phyloP scores from a whole-genome alignment of 1,140 invertebrate genomes.

The Sitophilus oryzae region DNA sequence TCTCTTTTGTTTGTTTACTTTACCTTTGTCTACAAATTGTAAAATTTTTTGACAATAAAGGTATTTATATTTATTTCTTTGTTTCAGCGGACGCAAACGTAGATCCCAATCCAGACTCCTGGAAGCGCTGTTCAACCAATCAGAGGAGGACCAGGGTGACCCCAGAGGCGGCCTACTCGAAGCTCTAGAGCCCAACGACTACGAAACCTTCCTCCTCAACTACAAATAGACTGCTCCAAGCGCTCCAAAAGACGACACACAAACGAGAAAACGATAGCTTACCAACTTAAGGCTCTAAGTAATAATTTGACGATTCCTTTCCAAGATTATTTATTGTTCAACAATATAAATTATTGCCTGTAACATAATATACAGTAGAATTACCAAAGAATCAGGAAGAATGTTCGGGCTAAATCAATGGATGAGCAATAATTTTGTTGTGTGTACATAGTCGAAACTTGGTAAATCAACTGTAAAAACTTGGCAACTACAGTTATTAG shows the following conservation, averaged over 20 bases:
- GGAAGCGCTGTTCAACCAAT: slow-evolving; percentile 31
- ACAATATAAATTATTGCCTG: neutral
- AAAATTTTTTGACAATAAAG: too few relatives aligned
- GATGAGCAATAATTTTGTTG: too few relatives aligned
- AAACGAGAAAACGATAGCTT: neutral
- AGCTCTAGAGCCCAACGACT: neutral
- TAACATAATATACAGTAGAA: neutral
- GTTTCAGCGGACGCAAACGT: slow-evolving; percentile 29
- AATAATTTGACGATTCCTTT: neutral
- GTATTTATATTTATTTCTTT: slow-evolving; percentile 7
- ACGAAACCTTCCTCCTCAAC: neutral
- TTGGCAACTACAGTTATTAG: too few relatives aligned
- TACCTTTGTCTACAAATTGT: too few relatives aligned
- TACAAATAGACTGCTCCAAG: neutral
- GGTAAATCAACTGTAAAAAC: too few relatives aligned
- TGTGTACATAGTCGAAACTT: too few relatives aligned
- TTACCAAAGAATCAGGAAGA: neutral
- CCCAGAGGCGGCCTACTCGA: slow-evolving; percentile 5
- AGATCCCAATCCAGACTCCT: slow-evolving; percentile 28
- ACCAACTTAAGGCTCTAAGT: neutral
- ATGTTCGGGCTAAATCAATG: neutral
- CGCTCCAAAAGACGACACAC: too few relatives aligned
- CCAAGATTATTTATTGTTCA: neutral
- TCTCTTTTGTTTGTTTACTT: too few relatives aligned
- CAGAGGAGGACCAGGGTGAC: slow-evolving; percentile 32